Evolutionary conservation across 2,888 invertebrate species (phyloP), one percentile per base, ranked within the genome.

Genomic region (Eutolmus rufibarbis): DNA sequence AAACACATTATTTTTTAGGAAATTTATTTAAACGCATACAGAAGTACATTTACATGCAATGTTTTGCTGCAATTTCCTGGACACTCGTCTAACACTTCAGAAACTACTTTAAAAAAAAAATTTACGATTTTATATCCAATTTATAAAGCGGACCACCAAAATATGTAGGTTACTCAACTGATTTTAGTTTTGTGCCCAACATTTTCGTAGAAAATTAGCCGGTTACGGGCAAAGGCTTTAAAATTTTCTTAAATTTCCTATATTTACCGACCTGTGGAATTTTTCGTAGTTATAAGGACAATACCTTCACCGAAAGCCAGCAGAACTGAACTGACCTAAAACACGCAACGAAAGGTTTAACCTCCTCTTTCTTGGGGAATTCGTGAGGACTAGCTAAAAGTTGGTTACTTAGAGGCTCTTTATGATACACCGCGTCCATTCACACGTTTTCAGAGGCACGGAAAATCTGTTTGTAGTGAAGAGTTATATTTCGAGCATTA

Each of bases 321-420:
- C 40, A 37, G 34, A 57, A 57, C 51, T n/a, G 28, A 37, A 82
- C 82, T 82, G 82, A 82, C 82, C 82, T 66, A 82, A 82, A 82
- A 82, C 82, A 82, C 82, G 82, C 82, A 66, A 82, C 23, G 79
- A 79, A 79, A 79, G 23, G 51, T 79, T 23, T 79, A 79, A 79
- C 79, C 79, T 79, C 23, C 79, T 79, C 28, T 79, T 79, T 51
- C 40, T 51, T 8, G 28, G 23, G n/a, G 79, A 28, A 51, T 79
- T 51, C 79, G 79, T 79, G 79, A 51, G 79, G 79, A 79, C 46
- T 16, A 79, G 31, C 46, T 51, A 46, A 12, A 66, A 66, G 66
- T n/a, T 28, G 19, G 79, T 79, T 79, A 79, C 16, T 46, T 19
- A 19, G 57, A 57, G 19, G 37, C 5, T 12, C 40, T 77, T 23